Evolutionary conservation across 1,140 invertebrate species (phyloP), one percentile per base, ranked within the genome.

Genomic region (Drosophila arawakana): DNA sequence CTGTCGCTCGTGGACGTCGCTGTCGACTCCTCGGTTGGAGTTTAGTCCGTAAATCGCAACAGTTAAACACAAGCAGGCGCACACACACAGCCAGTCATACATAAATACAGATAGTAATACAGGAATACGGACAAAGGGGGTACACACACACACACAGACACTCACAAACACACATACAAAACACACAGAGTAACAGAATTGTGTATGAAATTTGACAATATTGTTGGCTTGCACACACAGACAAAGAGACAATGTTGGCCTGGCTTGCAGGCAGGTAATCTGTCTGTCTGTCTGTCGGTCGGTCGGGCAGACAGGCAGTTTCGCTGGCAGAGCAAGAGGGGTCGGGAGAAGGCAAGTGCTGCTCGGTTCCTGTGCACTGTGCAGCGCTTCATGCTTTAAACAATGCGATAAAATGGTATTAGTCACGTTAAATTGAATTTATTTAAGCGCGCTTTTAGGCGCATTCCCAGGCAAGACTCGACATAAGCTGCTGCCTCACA

Each of bases 341-440:
- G 18, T 21, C 18, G 18, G 18, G 18, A 21, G 18, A 21, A 21
- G 18, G 18, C 0, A 21, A 21, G n/a, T 39, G 9, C 35, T 41
- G 41, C 50, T 47, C 43, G 39, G 54, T 61, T 67, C 41, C 69
- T 57, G 61, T 58, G 58, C 43, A 75, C 72, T 44, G 63, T 80
- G 79, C 76, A 89, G 63, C 71, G 78, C 67, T 90, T 85, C 75
- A 81, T 90, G 84, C 85, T 90, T 89, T 90, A 89, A 89, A 89
- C 84, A 89, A 89, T 90, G 81, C 84, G 84, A 89, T 89, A 89
- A 89, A 89, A 90, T 90, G 84, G 84, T 84, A 89, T 89, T 89
- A 89, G 84, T 89, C 85, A 89, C 84, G 84, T 89, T 89, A 89
- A 89, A 89, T 89, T 89, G 84, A 89, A 89, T 89, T 89, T 89